phyloP scores from a whole-genome alignment of 2,113 vertebrate genomes.

The Indicator maculatus region DNA sequence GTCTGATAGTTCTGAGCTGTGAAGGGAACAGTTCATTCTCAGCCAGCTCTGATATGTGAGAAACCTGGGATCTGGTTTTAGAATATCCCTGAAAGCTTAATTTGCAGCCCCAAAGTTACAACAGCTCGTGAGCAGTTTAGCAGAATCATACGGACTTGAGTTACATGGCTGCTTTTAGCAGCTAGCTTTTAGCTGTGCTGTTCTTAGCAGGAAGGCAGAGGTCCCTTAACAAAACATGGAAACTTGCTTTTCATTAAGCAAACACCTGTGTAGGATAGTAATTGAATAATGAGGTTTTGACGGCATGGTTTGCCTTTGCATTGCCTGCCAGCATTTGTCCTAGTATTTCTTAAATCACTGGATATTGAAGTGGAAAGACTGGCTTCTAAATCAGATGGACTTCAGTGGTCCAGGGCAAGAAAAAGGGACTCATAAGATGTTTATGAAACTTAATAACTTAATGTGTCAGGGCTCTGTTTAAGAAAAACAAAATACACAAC shows the following conservation, averaged over 20 bases:
- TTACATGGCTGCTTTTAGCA: background rate
- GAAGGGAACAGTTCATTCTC: conserved; percentile 32
- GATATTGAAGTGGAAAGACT: background rate
- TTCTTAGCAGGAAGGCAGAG: background rate
- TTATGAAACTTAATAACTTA: background rate
- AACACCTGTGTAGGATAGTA: background rate
- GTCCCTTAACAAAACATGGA: background rate
- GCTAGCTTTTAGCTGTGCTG: background rate
- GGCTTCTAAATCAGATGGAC: conserved; percentile 3
- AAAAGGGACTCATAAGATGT: background rate
- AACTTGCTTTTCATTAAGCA: background rate
- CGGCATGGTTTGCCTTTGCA: background rate
- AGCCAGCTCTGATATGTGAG: conserved; percentile 13
- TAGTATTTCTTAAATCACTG: background rate
- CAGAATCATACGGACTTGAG: background rate
- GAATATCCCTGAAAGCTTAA: background rate
- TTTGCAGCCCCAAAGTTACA: background rate
- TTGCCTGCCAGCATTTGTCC: background rate
- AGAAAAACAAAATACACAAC: background rate
- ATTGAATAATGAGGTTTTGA: background rate
- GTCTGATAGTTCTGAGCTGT: background rate
- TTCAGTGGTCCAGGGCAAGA: background rate
- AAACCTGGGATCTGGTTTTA: conserved; percentile 17
- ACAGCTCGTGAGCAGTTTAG: background rate
- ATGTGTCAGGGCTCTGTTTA: background rate